These are phyloP conservation scores for Marronus borbonicus DNA, from an alignment of 2,888 invertebrate species.

Conservation along the genomic window DNA sequence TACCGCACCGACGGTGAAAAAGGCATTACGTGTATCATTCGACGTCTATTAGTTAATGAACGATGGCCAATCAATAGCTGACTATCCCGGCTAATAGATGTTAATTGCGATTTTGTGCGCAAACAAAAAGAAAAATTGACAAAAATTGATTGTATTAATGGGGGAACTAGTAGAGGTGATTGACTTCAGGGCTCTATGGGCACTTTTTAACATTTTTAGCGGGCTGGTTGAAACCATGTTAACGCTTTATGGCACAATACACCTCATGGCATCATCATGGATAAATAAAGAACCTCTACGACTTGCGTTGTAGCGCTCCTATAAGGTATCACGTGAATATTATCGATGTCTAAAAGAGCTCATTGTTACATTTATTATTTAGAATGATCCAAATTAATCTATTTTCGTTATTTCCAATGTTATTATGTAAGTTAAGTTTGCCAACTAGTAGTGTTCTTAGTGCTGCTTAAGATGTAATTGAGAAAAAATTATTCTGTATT, in stretches of 20 bases:
- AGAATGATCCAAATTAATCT: no score
- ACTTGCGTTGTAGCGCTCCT: no score
- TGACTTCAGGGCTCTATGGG: neutral
- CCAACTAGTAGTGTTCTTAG: no score
- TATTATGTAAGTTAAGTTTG: no score
- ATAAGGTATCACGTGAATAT: no score
- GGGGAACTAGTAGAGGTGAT: neutral
- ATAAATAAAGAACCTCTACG: no score
- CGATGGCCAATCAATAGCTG: conserved; percentile 33
- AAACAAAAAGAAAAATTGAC: neutral
- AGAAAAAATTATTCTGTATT: no score
- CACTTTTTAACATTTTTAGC: neutral
- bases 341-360: no score
- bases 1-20: conserved; percentile 18
- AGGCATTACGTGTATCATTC: conserved; percentile 47
- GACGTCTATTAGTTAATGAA: conserved; percentile 45
- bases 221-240: neutral
- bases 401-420: no score
- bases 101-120: conserved; percentile 14
- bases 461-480: no score
- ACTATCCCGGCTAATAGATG: conserved; percentile 24
- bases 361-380: no score
- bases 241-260: neutral
- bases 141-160: conserved; percentile 11
- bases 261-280: no score